Evolutionary conservation across 2,113 vertebrate genomes (phyloP), one percentile per base, ranked within the genome.

Genomic region (Gambusia holbrooki): DNA sequence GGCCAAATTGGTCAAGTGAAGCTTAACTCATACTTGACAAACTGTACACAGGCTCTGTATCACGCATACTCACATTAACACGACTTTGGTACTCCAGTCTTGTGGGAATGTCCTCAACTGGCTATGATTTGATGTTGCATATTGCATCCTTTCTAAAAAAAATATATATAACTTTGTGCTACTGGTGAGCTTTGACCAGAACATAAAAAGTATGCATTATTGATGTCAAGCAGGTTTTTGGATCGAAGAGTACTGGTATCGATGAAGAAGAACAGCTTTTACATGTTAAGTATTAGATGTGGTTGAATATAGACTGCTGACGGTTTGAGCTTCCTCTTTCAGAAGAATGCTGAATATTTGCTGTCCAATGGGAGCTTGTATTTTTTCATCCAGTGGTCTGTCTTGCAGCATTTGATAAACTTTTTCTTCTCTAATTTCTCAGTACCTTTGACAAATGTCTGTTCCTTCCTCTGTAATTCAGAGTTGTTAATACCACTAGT

Each of bases 401-500:
- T 93, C 87, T 89, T 84, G 83, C 81, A 87, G 83, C 86, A 78
- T 93, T 91, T 85, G 84, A 92, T 86, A 82, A 88, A 78, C 89
- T 89, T 87, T 75, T 88, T 76, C 76, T 73, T 66, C 79, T 72
- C 88, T 87, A 62, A 88, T 90, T 81, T 89, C 76, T 89, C 76
- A 71, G 89, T 86, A 74, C 73, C 86, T 91, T 90, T 87, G 81
- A 91, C 82, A 17, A 91, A 90, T 90, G 91, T 92, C 84, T 87
- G 84, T 92, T 88, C 73, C 80, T 90, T 82, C 91, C 87, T 94
- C 87, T 91, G 88, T 90, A 77, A 92, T 77, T 86, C 87, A 84
- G 87, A 93, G 90, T 89, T 93, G 89, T 93, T 92, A 90, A 90
- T 91, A 92, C 89, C 91, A 93, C 88, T 91, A 93, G 81, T 93